phyloP scores from a whole-genome alignment of 1,140 invertebrate genomes.

The Oncopodura yosiiana region DNA sequence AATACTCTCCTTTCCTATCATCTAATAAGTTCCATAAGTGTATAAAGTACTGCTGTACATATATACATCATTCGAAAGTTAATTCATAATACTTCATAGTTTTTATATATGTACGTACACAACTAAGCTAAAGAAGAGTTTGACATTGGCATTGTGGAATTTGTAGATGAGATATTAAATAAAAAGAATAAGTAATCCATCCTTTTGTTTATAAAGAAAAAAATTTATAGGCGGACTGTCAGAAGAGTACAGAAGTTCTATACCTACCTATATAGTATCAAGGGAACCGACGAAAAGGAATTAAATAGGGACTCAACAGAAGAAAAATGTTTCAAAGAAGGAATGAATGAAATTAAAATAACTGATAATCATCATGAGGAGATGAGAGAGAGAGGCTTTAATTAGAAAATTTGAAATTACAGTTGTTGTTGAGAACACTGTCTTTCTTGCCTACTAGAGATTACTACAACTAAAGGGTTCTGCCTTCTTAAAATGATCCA shows the following conservation, averaged over 20 bases:
- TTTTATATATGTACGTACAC: no score
- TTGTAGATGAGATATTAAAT: no score
- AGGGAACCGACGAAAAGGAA: not conserved
- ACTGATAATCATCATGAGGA: slow-evolving; percentile 28
- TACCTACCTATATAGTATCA: no score
- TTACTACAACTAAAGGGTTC: slow-evolving; percentile 15
- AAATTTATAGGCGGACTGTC: not conserved
- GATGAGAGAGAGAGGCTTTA: no score
- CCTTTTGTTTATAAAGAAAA: no score
- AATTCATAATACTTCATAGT: no score
- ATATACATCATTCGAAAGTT: no score
- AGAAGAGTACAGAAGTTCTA: not conserved
- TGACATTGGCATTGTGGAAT: no score
- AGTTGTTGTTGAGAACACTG: not conserved
- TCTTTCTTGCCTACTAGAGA: slow-evolving; percentile 12
- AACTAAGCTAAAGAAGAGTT: not conserved
- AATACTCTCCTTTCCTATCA: no score
- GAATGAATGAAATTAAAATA: slow-evolving; percentile 33
- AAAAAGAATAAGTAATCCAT: no score
- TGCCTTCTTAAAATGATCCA: slow-evolving; percentile 18
- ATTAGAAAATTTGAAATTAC: slow-evolving; percentile 31
- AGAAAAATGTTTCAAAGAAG: slow-evolving; percentile 6
- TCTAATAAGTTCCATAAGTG: no score
- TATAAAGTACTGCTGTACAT: no score
- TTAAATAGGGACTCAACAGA: not conserved